Percentiles rank a stretch among this genome's conserved stretches.
Conservation (phyloP, 1,140 invertebrate species). For the Steinernema khuongi region DNA sequence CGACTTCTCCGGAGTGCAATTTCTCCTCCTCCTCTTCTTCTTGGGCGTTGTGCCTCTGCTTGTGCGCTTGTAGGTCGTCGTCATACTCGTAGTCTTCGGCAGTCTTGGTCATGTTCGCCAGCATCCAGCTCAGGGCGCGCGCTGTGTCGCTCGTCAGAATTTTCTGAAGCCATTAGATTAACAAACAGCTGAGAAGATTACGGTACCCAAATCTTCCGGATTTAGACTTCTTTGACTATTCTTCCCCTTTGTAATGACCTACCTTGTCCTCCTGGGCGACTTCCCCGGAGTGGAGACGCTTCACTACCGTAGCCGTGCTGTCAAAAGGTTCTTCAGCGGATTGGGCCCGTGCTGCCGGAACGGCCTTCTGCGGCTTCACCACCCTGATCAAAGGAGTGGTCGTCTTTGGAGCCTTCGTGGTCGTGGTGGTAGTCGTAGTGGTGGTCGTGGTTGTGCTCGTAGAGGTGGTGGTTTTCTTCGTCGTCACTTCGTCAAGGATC, state of each 20-base stretch:
- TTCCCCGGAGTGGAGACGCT: neutral
- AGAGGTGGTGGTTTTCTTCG: neutral
- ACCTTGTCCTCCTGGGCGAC: neutral
- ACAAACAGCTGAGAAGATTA: too few species aligned
- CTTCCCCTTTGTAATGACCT: neutral
- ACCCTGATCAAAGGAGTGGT: neutral
- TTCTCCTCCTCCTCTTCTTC: slow-evolving; percentile 18
- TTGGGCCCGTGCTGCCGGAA: neutral
- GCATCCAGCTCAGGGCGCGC: slow-evolving; percentile 36
- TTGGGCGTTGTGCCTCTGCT: slow-evolving; percentile 15
- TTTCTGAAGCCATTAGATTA: too few species aligned
- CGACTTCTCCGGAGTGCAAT: slow-evolving; percentile 6
- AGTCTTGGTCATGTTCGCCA: slow-evolving; percentile 38
- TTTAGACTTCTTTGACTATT: neutral
- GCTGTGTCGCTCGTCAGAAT: slow-evolving; percentile 22
- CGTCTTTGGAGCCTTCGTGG: slow-evolving; percentile 11
- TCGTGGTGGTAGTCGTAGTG: slow-evolving; percentile 3
- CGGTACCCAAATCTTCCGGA: too few species aligned
- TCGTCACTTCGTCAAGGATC: neutral
- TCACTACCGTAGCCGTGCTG: neutral
- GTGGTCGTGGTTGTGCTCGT: neutral
- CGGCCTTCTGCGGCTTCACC: neutral
- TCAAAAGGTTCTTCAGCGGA: neutral
- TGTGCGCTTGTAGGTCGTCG: neutral
- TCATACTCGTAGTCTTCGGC: slow-evolving; percentile 24